A percentile compares a stretch with the other conserved stretches of the same genome.
Evolutionary conservation across 2,113 vertebrate species (phyloP).

Genomic region (Charina bottae): DNA sequence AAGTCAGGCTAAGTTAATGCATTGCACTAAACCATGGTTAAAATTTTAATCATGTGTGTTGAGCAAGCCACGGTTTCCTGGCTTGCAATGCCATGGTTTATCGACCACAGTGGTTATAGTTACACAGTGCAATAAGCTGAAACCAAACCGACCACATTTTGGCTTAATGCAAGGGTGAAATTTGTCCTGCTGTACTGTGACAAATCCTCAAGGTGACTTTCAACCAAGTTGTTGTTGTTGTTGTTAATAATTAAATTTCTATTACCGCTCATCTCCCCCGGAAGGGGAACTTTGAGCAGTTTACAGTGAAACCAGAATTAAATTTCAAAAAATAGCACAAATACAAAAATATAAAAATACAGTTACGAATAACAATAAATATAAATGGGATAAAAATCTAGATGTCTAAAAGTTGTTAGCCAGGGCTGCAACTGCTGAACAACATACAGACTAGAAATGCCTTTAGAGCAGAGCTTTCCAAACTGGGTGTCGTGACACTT

Average conservation of each 20-base stretch:
- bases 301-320: too few relatives aligned
- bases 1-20: not conserved
- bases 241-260: too few relatives aligned
- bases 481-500: too few relatives aligned
- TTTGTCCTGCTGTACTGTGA: not conserved
- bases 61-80: not conserved
- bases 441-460: too few relatives aligned
- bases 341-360: too few relatives aligned
- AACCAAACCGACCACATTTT: not conserved
- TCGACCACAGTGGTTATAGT: not conserved
- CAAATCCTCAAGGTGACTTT: not conserved
- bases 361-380: too few relatives aligned
- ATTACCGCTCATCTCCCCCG: too few relatives aligned
- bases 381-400: too few relatives aligned
- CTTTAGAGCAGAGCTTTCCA: too few relatives aligned
- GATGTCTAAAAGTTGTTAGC: not conserved
- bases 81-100: not conserved
- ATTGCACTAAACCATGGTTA: not conserved
- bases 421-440: too few relatives aligned
- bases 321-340: too few relatives aligned
- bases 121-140: not conserved
- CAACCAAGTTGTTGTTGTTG: not conserved
- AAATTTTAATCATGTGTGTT: not conserved
- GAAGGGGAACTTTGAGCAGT: too few relatives aligned
- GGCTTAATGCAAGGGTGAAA: not conserved